Conservation (phyloP, 2,113 vertebrate species). For the Phalacrocorax aristotelis region DNA sequence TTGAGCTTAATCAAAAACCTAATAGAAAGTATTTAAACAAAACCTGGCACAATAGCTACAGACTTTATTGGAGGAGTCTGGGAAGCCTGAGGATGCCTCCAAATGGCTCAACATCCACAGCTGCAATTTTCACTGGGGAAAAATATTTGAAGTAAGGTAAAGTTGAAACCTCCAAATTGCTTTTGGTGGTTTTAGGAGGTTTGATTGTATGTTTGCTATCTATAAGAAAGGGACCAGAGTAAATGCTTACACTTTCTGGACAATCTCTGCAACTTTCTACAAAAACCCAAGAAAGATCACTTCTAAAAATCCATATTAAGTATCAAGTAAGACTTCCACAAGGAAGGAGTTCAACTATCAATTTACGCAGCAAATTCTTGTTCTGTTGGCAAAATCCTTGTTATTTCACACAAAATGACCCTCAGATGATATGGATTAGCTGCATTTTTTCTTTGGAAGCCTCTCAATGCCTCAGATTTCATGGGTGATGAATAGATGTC, state of each 20-base stretch:
- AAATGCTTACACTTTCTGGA: not conserved
- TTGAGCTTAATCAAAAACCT: conserved; percentile 12
- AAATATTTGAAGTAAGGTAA: not conserved
- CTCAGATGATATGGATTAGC: not conserved
- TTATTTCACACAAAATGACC: not conserved
- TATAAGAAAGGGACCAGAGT: not conserved
- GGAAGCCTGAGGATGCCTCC: not conserved
- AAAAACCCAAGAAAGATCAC: not conserved
- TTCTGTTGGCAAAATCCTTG: not conserved
- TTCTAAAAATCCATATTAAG: not conserved
- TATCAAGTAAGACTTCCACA: not conserved
- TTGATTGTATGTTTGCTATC: not conserved
- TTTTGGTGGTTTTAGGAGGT: not conserved
- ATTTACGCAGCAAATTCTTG: not conserved
- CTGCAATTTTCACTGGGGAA: not conserved
- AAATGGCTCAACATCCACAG: not conserved
- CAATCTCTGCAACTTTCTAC: not conserved
- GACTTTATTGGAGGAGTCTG: not conserved
- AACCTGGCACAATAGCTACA: not conserved
- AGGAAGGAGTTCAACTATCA: not conserved
- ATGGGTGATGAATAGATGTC: not conserved
- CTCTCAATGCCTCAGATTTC: not conserved
- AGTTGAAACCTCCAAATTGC: not conserved
- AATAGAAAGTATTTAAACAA: not conserved
- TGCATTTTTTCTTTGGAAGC: not conserved